These are phyloP conservation scores for Ariolimax columbianus DNA, from an alignment of 2,888 invertebrate species.

Conservation along the genomic window DNA sequence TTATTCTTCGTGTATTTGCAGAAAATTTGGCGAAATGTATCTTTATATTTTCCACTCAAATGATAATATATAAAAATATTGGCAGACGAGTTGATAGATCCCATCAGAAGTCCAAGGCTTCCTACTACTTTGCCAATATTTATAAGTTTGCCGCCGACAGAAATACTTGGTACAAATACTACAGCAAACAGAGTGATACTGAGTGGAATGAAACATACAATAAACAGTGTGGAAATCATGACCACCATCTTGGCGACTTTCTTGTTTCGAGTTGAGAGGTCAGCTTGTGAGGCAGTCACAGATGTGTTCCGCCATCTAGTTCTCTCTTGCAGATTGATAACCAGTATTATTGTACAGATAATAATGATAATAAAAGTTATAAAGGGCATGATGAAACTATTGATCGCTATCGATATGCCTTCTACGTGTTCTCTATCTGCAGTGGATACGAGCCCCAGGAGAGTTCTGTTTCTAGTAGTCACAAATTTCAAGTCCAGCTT, in stretches of 20 bases:
- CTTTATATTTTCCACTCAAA: slow-evolving; percentile 13
- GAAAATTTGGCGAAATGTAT: background rate
- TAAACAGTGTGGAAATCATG: background rate
- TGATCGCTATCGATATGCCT: background rate
- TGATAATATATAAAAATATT: slow-evolving; percentile 17
- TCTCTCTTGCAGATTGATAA: background rate
- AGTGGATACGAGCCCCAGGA: background rate
- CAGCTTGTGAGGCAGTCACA: background rate
- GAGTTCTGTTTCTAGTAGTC: background rate
- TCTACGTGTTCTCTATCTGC: background rate
- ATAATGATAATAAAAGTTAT: background rate
- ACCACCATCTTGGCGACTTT: background rate
- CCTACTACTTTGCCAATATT: background rate
- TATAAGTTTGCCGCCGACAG: background rate
- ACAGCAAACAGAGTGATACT: background rate
- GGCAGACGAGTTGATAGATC: slow-evolving; percentile 6
- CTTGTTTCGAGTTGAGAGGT: background rate
- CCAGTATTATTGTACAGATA: background rate
- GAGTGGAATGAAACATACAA: background rate
- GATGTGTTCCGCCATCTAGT: background rate
- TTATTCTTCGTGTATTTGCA: too few species aligned
- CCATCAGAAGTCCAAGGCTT: background rate
- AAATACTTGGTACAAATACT: background rate
- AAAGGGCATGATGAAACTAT: background rate
- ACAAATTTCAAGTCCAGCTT: background rate